phyloP scores from a whole-genome alignment of 1,140 invertebrate genomes.

The Camponotus vicinus region DNA sequence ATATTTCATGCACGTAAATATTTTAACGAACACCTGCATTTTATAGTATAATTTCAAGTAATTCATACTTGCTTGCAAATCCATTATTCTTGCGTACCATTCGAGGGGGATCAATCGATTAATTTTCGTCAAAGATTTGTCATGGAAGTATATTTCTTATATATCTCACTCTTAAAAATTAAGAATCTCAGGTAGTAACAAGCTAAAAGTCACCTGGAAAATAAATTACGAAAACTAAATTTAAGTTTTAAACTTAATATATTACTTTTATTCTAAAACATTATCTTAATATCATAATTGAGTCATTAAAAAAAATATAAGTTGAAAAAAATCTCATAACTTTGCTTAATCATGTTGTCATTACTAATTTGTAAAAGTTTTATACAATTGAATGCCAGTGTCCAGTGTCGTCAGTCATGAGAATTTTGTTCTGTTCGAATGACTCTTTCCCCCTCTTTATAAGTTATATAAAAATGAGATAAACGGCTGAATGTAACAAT shows the following conservation, averaged over 20 bases:
- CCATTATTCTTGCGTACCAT: conserved; percentile 67
- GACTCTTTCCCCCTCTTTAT: conserved; percentile 19
- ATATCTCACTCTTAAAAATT: background rate
- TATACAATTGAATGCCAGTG: background rate
- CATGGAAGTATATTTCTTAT: conserved; percentile 3
- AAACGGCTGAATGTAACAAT: conserved; percentile 62
- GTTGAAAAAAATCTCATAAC: conserved; percentile 11
- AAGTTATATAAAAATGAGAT: conserved; percentile 59
- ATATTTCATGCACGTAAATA: conserved; percentile 4
- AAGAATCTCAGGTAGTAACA: background rate
- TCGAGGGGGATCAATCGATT: conserved; percentile 42
- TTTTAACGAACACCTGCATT: conserved; percentile 35
- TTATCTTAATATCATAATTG: conserved; percentile 18
- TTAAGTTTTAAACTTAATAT: background rate
- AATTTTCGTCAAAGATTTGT: conserved; percentile 33
- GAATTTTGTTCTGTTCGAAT: conserved; percentile 49
- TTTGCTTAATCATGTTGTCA: background rate
- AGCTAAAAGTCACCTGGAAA: background rate
- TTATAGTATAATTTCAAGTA: conserved; percentile 54
- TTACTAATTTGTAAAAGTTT: background rate
- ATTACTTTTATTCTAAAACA: background rate
- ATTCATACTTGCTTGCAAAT: conserved; percentile 50
- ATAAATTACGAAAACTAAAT: conserved; percentile 1
- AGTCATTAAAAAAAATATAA: background rate
- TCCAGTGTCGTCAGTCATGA: background rate